These are phyloP conservation scores for Drosophila hamatofila DNA, from an alignment of 2,888 invertebrate genomes.

Conservation along the genomic window DNA sequence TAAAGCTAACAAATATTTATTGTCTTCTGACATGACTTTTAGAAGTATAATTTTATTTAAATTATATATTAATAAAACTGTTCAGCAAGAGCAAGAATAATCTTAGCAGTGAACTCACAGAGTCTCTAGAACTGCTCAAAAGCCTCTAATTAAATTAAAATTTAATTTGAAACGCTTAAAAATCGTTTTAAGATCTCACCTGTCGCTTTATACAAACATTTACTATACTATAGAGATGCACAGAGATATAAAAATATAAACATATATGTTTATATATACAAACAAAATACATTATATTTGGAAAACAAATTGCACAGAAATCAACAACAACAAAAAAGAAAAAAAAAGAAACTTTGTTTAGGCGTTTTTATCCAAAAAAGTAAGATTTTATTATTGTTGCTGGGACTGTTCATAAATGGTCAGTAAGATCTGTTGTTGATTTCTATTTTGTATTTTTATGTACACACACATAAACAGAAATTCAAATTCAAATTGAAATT, in stretches of 20 bases:
- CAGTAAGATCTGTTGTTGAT: slow-evolving; percentile 35
- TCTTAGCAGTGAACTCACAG: neutral
- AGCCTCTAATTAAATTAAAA: neutral
- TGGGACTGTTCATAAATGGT: slow-evolving; percentile 52
- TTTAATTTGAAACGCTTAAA: slow-evolving; percentile 2
- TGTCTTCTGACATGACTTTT: too few species aligned
- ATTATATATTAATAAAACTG: neutral
- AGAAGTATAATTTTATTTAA: neutral
- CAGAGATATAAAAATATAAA: neutral
- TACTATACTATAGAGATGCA: neutral
- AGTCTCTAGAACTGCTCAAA: neutral
- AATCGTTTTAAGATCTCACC: slow-evolving; percentile 5
- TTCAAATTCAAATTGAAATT: slow-evolving; percentile 7
- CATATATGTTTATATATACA: neutral
- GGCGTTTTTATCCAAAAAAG: slow-evolving; percentile 50
- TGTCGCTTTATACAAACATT: slow-evolving; percentile 9
- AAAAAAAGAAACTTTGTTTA: slow-evolving; percentile 44
- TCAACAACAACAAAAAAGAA: slow-evolving; percentile 35
- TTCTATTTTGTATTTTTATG: slow-evolving; percentile 23
- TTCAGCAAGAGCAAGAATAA: neutral
- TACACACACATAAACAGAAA: slow-evolving; percentile 6
- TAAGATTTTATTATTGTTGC: slow-evolving; percentile 24
- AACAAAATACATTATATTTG: slow-evolving; percentile 20
- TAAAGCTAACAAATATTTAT: too few species aligned
- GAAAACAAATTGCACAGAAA: slow-evolving; percentile 53